Evolutionary conservation across 2,888 invertebrate species (phyloP).

Genomic region (Trileptium ribeirensis): DNA sequence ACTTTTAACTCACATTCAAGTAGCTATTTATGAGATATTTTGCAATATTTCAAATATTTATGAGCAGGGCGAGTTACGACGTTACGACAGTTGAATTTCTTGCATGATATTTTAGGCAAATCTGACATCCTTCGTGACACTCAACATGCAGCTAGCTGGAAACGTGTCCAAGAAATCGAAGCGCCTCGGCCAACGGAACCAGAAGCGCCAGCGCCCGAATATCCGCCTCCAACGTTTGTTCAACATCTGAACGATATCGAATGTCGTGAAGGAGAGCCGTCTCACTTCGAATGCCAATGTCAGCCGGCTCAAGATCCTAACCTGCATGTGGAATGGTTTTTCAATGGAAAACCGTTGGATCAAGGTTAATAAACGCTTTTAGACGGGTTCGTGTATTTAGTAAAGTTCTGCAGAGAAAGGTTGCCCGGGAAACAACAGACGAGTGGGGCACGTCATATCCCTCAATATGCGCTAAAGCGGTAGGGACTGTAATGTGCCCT

Average conservation of each 20-base stretch:
- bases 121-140: constrained; percentile 65
- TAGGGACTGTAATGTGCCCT: no score
- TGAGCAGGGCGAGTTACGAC: no score
- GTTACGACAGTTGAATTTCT: no score
- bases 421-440: no score
- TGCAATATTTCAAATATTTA: no score
- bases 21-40: no score
- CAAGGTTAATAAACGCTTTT: no score
- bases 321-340: constrained; percentile 62
- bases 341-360: constrained; percentile 47
- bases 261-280: constrained; percentile 74
- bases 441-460: no score
- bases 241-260: constrained; percentile 82
- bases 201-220: constrained; percentile 68
- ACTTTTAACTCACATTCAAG: no score
- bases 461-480: no score
- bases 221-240: constrained; percentile 74
- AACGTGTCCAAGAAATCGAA: constrained; percentile 79
- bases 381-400: no score
- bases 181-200: constrained; percentile 35
- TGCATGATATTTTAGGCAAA: constrained; percentile 40
- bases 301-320: constrained; percentile 85
- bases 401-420: no score
- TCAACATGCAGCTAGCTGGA: constrained; percentile 83
- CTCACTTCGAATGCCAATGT: constrained; percentile 78